These are phyloP conservation scores for Drosophila pseudotakahashii DNA, from an alignment of 2,888 invertebrate species.

Conservation along the genomic window DNA sequence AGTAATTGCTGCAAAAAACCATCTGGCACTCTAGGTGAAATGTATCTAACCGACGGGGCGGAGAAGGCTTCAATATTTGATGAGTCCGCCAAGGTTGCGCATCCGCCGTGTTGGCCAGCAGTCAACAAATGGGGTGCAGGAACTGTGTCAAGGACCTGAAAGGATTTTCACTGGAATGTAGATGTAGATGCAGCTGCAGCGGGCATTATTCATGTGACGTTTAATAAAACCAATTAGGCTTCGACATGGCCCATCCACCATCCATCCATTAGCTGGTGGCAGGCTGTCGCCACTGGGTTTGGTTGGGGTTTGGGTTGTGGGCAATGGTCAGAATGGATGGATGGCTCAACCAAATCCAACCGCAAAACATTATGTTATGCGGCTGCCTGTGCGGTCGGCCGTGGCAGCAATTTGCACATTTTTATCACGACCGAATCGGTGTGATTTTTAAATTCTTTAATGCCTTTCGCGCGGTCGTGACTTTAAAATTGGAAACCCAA, in stretches of 20 bases:
- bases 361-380: conserved; percentile 80
- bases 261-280: conserved; percentile 51
- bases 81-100: conserved; percentile 42
- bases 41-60: conserved; percentile 15
- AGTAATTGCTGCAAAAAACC: conserved; percentile 35
- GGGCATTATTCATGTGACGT: conserved; percentile 61
- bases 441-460: conserved; percentile 26
- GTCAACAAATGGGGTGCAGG: conserved; percentile 32
- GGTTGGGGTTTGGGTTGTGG: conserved; percentile 12
- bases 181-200: conserved; percentile 24
- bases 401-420: conserved; percentile 69
- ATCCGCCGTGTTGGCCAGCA: conserved; percentile 35
- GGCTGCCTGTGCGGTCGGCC: conserved; percentile 61
- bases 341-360: conserved; percentile 64
- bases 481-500: conserved; percentile 14
- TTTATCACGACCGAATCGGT: conserved; percentile 48
- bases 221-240: conserved; percentile 74
- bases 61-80: conserved; percentile 44
- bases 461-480: conserved; percentile 12
- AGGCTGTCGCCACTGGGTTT: conserved; percentile 35
- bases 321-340: not conserved
- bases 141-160: conserved; percentile 51
- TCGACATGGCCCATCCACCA: conserved; percentile 65
- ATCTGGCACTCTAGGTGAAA: conserved; percentile 21
- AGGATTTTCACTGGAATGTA: conserved; percentile 12